Evolutionary conservation across 2,797 vertebrate species (phyloP).

Genomic region (Gadopsis bispinosus): DNA sequence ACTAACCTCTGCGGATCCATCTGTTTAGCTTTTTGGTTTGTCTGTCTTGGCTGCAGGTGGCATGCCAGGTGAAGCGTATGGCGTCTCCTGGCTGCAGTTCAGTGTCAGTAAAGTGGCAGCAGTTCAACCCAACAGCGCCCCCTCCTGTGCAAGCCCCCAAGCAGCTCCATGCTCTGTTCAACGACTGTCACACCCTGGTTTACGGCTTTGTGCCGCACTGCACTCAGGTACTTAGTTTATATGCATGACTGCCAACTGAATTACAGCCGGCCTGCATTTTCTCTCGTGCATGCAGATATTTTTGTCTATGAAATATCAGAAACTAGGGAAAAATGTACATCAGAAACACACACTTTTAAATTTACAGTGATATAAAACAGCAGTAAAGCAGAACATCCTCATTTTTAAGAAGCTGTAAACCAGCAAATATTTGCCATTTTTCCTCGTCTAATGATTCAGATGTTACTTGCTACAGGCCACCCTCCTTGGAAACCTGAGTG

Average conservation of each 20-base stretch:
- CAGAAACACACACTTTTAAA: background rate
- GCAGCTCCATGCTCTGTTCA: constrained; percentile 87
- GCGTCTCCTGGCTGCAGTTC: constrained; percentile 86
- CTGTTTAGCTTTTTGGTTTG: background rate
- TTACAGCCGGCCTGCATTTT: background rate
- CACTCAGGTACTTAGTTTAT: constrained; percentile 82
- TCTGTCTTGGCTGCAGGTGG: constrained; percentile 75
- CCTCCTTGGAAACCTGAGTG: constrained; percentile 85
- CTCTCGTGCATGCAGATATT: no score
- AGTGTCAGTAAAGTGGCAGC: constrained; percentile 91
- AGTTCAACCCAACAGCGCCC: constrained; percentile 72
- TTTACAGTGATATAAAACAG: background rate
- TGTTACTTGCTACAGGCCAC: constrained; percentile 81
- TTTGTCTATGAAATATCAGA: background rate
- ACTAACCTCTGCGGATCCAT: background rate
- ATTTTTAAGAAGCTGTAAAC: background rate
- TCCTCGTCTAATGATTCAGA: background rate
- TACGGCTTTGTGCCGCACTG: constrained; percentile 90
- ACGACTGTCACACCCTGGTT: constrained; percentile 85
- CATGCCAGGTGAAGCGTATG: constrained; percentile 81
- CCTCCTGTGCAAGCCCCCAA: constrained; percentile 88
- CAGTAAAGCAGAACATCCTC: background rate
- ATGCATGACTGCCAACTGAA: background rate
- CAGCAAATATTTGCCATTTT: background rate
- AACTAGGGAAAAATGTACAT: background rate